Base-by-base conservation (phyloP, 2,888 invertebrate species). In the Schrankia costaestrigalis region DNA sequence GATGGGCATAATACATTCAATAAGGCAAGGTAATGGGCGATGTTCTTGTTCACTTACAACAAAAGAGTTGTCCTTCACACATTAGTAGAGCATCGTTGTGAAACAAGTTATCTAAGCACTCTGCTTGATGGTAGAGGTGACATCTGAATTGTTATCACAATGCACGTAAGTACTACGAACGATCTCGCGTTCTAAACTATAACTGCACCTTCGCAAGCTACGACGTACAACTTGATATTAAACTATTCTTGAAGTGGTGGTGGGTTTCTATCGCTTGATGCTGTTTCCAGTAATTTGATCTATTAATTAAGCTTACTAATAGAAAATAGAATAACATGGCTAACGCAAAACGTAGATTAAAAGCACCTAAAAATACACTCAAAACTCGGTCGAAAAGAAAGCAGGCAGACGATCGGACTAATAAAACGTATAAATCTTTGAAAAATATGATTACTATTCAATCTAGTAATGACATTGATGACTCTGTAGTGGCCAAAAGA, bases 61-160 rank as follows among this genome's bases (percentile, higher is more conserved):
- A 84, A 84, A 83, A 84, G 82, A 73, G 70, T 63, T 67, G 85
- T 82, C 86, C 86, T 86, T 86, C 86, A 82, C 80, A 80, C 80
- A 79, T 83, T 81, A 79, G 71, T 75, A 68, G 71, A 70, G 65
- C 69, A 77, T 78, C 73, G 68, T 75, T 84, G 81, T 79, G 76
- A 78, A 81, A 81, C 80, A 82, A 78, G 71, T 72, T 75, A 75
- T 79, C 78, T 79, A 77, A 70, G 58, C 72, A 64, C 70, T 71
- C 70, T 70, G 70, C 63, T 70, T 74, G 73, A 70, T 66, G 68
- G 71, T 74, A 70, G 73, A 79, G 80, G 80, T 77, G 82, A 84
- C 84, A 84, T 85, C 75, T 71, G 75, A 71, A 72, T 71, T 67
- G 68, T 71, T 80, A 78, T 67, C 60, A 66, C 71, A 74, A 66